Evolutionary conservation across 1,140 invertebrate species (phyloP).

Genomic region (Ridgeia piscesae): DNA sequence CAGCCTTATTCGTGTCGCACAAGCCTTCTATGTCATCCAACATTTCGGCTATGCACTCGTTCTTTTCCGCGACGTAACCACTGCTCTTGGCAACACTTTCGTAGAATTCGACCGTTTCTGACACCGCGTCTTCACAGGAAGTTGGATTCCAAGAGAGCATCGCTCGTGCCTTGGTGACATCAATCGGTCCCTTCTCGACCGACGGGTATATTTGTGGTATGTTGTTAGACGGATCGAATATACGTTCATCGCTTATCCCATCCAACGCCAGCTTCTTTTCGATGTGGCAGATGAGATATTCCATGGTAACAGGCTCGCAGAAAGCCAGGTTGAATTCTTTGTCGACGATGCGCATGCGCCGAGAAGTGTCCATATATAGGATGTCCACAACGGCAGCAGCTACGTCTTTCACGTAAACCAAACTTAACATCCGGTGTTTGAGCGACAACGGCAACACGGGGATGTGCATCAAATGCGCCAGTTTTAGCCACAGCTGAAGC

Average conservation of each 20-base stretch:
- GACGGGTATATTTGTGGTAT: constrained; percentile 56
- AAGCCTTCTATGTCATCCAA: constrained; percentile 9
- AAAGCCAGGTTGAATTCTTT: constrained; percentile 58
- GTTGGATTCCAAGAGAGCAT: constrained; percentile 55
- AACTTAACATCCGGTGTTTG: constrained; percentile 50
- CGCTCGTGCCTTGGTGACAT: constrained; percentile 51
- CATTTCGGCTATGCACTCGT: neutral
- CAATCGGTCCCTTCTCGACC: constrained; percentile 54
- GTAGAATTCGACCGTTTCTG: constrained; percentile 56
- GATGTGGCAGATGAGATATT: constrained; percentile 46
- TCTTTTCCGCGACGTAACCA: constrained; percentile 8
- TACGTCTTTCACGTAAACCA: constrained; percentile 59
- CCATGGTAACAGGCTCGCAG: constrained; percentile 43
- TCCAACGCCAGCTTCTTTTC: constrained; percentile 37
- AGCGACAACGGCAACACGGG: constrained; percentile 51
- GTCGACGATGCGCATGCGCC: constrained; percentile 39
- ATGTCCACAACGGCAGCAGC: constrained; percentile 48
- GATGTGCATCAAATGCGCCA: constrained; percentile 39
- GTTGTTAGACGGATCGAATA: constrained; percentile 29
- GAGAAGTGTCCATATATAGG: constrained; percentile 25
- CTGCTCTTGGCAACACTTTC: constrained; percentile 34
- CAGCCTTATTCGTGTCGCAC: neutral
- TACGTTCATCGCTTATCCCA: constrained; percentile 36
- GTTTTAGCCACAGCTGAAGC: constrained; percentile 60
- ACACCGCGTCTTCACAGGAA: constrained; percentile 41